Evolutionary conservation across 2,797 vertebrate species (phyloP).

Genomic region (Neostethus bicornis): DNA sequence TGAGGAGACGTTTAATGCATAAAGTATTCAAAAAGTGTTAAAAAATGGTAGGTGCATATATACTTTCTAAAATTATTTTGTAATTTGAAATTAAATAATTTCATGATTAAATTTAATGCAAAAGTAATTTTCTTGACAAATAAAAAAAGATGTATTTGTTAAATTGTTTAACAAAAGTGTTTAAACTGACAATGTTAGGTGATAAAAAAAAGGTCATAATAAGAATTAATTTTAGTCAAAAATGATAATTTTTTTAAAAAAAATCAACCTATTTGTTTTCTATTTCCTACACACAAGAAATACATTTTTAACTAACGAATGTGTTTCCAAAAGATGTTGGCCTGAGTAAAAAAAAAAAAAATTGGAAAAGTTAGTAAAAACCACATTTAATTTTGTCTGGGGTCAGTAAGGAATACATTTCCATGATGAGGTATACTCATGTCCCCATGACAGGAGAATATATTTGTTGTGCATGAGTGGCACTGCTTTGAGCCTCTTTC

Average conservation of each 20-base stretch:
- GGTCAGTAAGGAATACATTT: conserved; percentile 13
- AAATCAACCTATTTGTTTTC: no score
- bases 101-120: not conserved
- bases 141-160: not conserved
- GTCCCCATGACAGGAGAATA: not conserved
- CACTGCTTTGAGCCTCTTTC: conserved; percentile 18
- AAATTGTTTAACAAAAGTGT: not conserved
- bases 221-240: no score
- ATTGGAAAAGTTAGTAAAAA: not conserved
- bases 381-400: conserved; percentile 3
- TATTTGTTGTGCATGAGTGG: conserved; percentile 23
- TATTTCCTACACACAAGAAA: no score
- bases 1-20: no score
- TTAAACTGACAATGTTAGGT: not conserved
- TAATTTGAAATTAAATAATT: not conserved
- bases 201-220: conserved; percentile 1
- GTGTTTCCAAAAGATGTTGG: not conserved
- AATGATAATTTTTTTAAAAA: no score
- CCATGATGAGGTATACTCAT: conserved; percentile 1
- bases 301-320: conserved; percentile 1
- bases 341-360: not conserved
- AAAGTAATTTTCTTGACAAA: not conserved
- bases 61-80: not conserved
- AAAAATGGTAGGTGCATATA: not conserved
- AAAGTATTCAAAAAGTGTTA: no score